Conservation (phyloP, 2,888 invertebrate genomes). For the Seira musarum region DNA sequence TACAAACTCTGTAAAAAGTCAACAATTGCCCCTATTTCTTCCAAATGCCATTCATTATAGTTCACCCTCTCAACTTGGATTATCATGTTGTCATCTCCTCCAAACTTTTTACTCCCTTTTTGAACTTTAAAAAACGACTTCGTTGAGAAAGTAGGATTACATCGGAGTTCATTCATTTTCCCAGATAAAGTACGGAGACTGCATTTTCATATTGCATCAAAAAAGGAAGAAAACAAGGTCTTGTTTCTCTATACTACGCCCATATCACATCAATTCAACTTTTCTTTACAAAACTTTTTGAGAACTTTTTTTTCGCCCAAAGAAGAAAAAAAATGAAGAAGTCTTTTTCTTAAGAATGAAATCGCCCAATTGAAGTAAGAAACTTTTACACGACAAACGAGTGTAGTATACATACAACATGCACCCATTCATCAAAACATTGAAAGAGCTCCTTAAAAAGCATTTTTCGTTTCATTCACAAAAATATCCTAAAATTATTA, state of each 20-base stretch:
- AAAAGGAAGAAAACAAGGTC: not conserved
- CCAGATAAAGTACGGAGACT: not conserved
- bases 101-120: not conserved
- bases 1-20: slow-evolving; percentile 25
- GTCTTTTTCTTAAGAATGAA: not conserved
- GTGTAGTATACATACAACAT: not conserved
- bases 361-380: not conserved
- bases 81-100: not conserved
- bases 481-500: not conserved
- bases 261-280: slow-evolving; percentile 10
- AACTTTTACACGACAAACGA: not conserved
- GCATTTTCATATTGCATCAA: slow-evolving; percentile 1
- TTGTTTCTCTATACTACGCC: not conserved
- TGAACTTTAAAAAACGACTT: not conserved
- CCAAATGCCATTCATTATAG: slow-evolving; percentile 30
- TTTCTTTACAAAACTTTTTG: not conserved
- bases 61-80: not conserved
- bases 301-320: not conserved
- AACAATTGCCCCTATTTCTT: slow-evolving; percentile 37
- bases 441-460: not conserved
- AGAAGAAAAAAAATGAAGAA: slow-evolving; percentile 3
- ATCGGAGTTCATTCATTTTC: not conserved
- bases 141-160: slow-evolving; percentile 6
- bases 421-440: slow-evolving; percentile 8
- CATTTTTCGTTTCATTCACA: slow-evolving; percentile 31